Evolutionary conservation across 2,113 vertebrate genomes (phyloP).

Genomic region (Panurus biarmicus): DNA sequence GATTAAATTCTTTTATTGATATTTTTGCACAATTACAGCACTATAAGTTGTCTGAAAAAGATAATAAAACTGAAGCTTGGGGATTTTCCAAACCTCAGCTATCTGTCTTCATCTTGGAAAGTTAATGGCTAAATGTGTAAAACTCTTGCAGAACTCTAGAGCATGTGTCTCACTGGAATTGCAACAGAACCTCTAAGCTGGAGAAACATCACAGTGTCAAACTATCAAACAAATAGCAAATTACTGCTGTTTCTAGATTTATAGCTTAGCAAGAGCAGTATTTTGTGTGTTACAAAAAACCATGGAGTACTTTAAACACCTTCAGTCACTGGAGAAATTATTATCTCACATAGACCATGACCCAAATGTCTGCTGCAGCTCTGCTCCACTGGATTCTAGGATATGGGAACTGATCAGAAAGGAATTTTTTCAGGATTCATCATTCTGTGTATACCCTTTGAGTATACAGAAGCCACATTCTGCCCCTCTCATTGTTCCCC

Average conservation of each 20-base stretch:
- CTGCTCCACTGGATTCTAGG: background rate
- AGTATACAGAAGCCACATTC: fast-evolving
- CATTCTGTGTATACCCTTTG: background rate
- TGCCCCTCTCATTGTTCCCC: background rate
- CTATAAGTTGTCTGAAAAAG: background rate
- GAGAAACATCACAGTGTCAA: background rate
- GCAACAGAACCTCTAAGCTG: background rate
- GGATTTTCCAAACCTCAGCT: background rate
- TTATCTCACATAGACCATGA: background rate
- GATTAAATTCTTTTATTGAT: background rate
- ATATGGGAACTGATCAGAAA: background rate
- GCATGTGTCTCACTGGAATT: background rate
- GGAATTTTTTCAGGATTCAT: background rate
- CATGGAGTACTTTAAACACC: background rate
- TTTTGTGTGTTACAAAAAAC: background rate
- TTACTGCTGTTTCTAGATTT: background rate
- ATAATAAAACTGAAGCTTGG: background rate
- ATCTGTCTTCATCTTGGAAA: background rate
- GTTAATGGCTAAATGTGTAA: background rate
- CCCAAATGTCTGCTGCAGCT: background rate
- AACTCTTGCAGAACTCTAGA: background rate
- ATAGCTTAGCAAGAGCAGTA: background rate
- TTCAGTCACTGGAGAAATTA: background rate
- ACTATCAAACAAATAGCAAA: background rate
- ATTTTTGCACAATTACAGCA: background rate